Evolutionary conservation across 2,797 vertebrate genomes (phyloP), one percentile per base, ranked within the genome.

Genomic region (Trichosurus vulpecula): DNA sequence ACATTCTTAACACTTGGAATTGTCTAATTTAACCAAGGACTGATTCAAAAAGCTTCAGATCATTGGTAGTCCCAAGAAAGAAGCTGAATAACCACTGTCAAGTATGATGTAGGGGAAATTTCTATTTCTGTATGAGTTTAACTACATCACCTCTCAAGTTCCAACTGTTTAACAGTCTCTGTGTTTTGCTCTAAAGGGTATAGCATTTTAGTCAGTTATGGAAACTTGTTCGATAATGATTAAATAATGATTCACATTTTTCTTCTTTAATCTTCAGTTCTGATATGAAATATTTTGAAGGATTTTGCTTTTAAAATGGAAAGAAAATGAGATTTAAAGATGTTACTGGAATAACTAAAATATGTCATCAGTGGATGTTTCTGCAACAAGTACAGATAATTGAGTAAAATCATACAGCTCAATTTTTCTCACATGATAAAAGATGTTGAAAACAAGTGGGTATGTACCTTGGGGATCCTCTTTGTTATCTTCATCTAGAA

Each of bases 401-500:
- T 94, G 30, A 27, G 93, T 93, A 52, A 97, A 93, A 66, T 19
- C 0, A 27, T 55, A 6, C 91, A 57, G 47, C 94, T 93, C 19
- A 74, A 93, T 58, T 95, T 91, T 56, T 0, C 92, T 29, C 35
- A 89, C 53, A 91, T 61, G 16, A 66, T 93, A 91, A n/a, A 57
- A 97, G 87, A 94, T 47, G 74, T 35, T 55, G 53, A 90, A 92
- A 95, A 94, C 55, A 93, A 94, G 52, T 90, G 54, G 2, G 95
- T 91, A 94, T 95, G 97, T 98, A 99, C 99, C 99, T 98, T 99
- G 98, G 92, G 99, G 97, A 81, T 99, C 98, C 93, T 98, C 96
- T 94, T 96, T 97, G 55, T 98, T 96, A 54, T 99, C 99, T 25
- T 99, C 98, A 56, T 99, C 99, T 95, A 99, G 97, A 96, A 99